Evolutionary conservation across 2,113 vertebrate genomes (phyloP), one percentile per base, ranked within the genome.

Genomic region (Malurus elegans): DNA sequence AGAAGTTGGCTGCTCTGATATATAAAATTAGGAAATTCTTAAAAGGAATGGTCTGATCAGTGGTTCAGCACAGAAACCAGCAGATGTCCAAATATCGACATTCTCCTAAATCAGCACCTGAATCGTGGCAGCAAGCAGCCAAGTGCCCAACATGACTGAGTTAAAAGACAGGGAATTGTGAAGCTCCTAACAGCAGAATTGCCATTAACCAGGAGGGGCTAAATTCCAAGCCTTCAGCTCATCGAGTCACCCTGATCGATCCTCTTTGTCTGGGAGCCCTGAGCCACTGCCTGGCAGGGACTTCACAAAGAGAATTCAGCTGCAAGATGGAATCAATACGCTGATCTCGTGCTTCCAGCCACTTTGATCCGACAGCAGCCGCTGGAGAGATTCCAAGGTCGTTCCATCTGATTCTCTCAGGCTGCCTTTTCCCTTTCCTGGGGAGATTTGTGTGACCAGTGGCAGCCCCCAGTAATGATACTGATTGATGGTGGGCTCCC

Each of bases 61-160:
- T 42, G 36, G 8, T 38, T 84, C 34, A 40, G 56, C 56, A 42
- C 38, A 66, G 40, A 73, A 86, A 40, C 4, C n/a, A 65, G n/a
- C 1, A 34, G 50, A 56, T 40, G 14, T 21, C 54, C 53, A 14
- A 79, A 58, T 8, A 62, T 4, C 8, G 44, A 29, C n/a, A 36
- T 4, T 31, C 60, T 53, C 29, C 75, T 48, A 40, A 44, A 88
- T 7, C 34, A 42, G 48, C 34, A 69, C 2, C 12, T 11, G 21
- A 48, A 62, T 8, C 4, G 2, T 9, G 38, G 47, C 38, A 90
- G 65, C 34, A 26, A 60, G n/a, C 11, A 73, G 47, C 40, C 11
- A 72, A 71, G 50, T 0, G 31, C 14, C 61, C 18, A 12, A 65
- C 12, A 20, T 0, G 10, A 51, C 0, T 0, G 51, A 69, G 64